phyloP scores from a whole-genome alignment of 2,113 vertebrate species.

The Labrus mixtus region DNA sequence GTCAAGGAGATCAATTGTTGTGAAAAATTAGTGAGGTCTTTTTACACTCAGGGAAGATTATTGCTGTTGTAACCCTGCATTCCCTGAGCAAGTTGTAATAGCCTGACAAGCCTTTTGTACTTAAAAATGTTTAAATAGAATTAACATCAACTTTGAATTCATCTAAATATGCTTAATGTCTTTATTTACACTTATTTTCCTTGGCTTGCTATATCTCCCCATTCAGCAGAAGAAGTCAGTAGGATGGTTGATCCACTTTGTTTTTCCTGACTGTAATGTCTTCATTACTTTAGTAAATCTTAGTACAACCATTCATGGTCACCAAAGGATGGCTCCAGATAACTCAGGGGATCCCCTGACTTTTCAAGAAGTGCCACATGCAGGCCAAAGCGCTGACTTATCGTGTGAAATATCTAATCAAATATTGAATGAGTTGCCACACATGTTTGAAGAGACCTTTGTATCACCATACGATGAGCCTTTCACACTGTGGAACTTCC shows the following conservation, averaged over 20 bases:
- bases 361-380: neutral
- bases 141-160: neutral
- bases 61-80: neutral
- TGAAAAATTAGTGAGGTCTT: conserved; percentile 19
- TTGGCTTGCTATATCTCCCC: too few relatives aligned
- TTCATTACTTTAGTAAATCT: too few relatives aligned
- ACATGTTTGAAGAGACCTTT: too few relatives aligned
- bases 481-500: too few relatives aligned
- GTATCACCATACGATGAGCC: too few relatives aligned
- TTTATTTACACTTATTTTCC: neutral
- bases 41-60: conserved; percentile 4
- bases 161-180: neutral
- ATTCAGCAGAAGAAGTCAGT: too few relatives aligned
- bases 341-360: neutral
- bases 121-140: neutral
- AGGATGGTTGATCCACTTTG: too few relatives aligned
- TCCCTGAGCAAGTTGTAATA: neutral
- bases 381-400: too few relatives aligned
- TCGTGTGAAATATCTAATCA: neutral
- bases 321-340: neutral
- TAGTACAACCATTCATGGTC: too few relatives aligned
- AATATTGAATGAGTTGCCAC: too few relatives aligned
- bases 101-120: neutral
- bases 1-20: conserved; percentile 27
- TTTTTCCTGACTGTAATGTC: too few relatives aligned